Base-by-base conservation (phyloP, 2,888 invertebrate species). In the Melieria crassipennis region DNA sequence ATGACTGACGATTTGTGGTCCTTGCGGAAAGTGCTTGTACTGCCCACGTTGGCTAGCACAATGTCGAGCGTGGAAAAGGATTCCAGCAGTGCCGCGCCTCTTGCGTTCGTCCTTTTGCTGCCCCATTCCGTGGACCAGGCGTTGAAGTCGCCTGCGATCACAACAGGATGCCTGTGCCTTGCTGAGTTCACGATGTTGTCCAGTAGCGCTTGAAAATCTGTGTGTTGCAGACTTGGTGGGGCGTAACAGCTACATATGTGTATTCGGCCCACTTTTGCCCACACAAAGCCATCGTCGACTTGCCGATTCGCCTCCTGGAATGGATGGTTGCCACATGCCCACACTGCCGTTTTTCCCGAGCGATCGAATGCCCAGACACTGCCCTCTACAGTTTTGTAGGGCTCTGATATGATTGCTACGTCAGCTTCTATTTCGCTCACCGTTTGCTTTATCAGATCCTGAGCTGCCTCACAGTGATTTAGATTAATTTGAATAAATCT, bases 81-180 rank as follows among this genome's bases (percentile, higher is more conserved):
- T 42, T 73, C 69, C 1, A 71, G 30, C 3, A 71, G 50, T 1
- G 45, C 2, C 7, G 46, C 55, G 7, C 60, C 73, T 64, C 65
- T 68, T 5, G 65, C 5, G 16, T 55, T 55, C 13, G 73, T 65
- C 11, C 60, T 46, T 10, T 13, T 45, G 11, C 68, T 62, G 1
- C 71, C 65, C 68, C 65, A 73, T 48, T 70, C 66, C 3, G 47
- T 57, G 7, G 66, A 50, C 67, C 73, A 70, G 4, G 70, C 70
- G 63, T 73, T 67, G 52, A 73, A 73, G 56, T 73, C 70, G 9
- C 70, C 70, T 1, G 58, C 70, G 7, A 70, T 70, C 0, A 70
- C 16, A 4, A 73, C 56, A n/a, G 70, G 16, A 45, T 16, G 7
- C 11, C 50, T 55, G 16, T 10, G 45, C 42, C 30, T 45, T 16